A percentile compares a stretch with the other conserved stretches of the same genome.
phyloP scores from a whole-genome alignment of 2,888 invertebrate genomes.

The Sphaerophoria taeniata region DNA sequence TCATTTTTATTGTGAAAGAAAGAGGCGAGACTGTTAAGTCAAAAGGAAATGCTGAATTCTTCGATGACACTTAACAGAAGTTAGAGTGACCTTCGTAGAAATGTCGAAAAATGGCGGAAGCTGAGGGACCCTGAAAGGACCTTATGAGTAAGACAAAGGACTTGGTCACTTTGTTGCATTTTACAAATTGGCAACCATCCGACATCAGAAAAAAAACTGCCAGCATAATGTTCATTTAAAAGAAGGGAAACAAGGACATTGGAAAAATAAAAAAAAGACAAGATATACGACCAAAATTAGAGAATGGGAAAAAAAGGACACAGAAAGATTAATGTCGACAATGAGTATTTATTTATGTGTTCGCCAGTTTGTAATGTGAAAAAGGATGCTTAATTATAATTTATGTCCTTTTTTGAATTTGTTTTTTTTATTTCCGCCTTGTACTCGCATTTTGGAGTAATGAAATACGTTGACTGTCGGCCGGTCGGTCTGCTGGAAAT shows the following conservation, averaged over 20 bases:
- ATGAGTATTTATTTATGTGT: slow-evolving; percentile 74
- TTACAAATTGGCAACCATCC: no score
- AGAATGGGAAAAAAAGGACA: not conserved
- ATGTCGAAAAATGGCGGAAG: no score
- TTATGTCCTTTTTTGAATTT: slow-evolving; percentile 65
- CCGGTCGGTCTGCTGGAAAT: slow-evolving; percentile 57
- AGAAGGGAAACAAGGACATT: slow-evolving; percentile 44
- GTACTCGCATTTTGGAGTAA: slow-evolving; percentile 69
- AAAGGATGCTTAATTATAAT: slow-evolving; percentile 75
- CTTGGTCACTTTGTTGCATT: no score
- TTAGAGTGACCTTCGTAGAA: not conserved
- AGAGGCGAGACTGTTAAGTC: slow-evolving; percentile 22
- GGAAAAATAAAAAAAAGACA: slow-evolving; percentile 13
- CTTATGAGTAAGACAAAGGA: no score
- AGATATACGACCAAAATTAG: not conserved
- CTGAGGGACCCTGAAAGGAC: no score
- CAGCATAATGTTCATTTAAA: slow-evolving; percentile 14
- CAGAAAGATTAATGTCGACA: slow-evolving; percentile 70
- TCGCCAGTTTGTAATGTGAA: slow-evolving; percentile 67
- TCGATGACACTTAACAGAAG: not conserved
- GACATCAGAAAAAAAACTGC: not conserved
- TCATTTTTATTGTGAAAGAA: slow-evolving; percentile 33
- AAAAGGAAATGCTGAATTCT: slow-evolving; percentile 4
- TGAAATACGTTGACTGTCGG: slow-evolving; percentile 73
- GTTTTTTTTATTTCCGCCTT: not conserved